Conservation (phyloP, 2,888 invertebrate genomes). For the Spodoptera littoralis region DNA sequence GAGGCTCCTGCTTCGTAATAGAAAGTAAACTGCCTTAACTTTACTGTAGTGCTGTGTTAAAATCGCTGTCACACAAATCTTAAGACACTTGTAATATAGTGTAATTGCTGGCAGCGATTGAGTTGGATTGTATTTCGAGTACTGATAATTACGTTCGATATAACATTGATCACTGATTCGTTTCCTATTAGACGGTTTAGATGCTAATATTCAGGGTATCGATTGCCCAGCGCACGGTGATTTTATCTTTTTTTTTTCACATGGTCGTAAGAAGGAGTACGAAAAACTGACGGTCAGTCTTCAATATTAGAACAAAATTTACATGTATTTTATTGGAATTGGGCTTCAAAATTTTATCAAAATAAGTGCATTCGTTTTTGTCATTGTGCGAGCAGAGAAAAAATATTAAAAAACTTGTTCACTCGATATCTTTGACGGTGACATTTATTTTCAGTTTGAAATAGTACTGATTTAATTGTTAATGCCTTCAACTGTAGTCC, state of each 20-base stretch:
- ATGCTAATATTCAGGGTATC: not conserved
- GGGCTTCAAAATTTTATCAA: no score
- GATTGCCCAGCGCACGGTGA: no score
- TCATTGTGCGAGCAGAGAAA: no score
- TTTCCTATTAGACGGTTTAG: conserved; percentile 23
- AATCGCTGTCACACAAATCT: conserved; percentile 54
- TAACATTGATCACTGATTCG: conserved; percentile 37
- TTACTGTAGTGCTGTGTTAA: conserved; percentile 52
- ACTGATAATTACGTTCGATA: conserved; percentile 27
- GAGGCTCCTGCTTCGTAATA: conserved; percentile 70
- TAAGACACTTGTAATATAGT: conserved; percentile 50
- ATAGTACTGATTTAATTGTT: not conserved
- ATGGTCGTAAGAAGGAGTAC: no score
- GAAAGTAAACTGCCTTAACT: conserved; percentile 65
- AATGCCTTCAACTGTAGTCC: not conserved
- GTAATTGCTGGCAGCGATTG: conserved; percentile 42
- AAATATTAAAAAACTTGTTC: no score
- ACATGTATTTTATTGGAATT: no score
- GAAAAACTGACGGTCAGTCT: no score
- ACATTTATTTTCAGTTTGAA: no score
- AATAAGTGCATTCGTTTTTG: no score
- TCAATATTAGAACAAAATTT: no score
- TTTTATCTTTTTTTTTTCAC: no score
- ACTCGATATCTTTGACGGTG: no score
- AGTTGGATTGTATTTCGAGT: conserved; percentile 40